phyloP scores from a whole-genome alignment of 2,888 invertebrate genomes.

The Panopea generosa region DNA sequence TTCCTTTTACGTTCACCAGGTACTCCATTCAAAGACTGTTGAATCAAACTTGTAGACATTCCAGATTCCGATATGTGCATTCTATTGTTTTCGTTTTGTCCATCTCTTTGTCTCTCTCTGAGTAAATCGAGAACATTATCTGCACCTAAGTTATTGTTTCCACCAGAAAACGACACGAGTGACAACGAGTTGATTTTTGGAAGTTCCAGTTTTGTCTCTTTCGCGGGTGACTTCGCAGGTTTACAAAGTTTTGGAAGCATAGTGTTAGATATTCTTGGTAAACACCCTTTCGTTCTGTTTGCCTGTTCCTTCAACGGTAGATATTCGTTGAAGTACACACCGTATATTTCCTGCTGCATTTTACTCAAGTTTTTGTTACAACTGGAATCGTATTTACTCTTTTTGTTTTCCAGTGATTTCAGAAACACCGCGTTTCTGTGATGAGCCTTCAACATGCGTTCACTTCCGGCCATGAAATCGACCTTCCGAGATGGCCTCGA shows the following conservation, averaged over 20 bases:
- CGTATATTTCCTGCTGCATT: slow-evolving; percentile 59
- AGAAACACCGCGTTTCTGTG: slow-evolving; percentile 57
- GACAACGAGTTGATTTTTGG: background rate
- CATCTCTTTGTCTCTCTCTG: background rate
- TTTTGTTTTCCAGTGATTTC: slow-evolving; percentile 48
- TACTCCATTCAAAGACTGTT: slow-evolving; percentile 18
- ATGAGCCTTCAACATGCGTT: slow-evolving; percentile 55
- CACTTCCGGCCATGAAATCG: slow-evolving; percentile 58
- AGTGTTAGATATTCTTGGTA: slow-evolving; percentile 16
- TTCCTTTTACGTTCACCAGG: background rate
- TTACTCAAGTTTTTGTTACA: slow-evolving; percentile 53
- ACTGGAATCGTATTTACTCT: slow-evolving; percentile 31
- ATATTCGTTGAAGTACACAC: slow-evolving; percentile 61
- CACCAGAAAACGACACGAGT: too few species aligned
- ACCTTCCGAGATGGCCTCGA: slow-evolving; percentile 12
- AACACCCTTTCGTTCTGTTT: slow-evolving; percentile 10
- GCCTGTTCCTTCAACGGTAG: slow-evolving; percentile 53
- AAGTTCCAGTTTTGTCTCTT: background rate
- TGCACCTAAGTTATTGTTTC: too few species aligned
- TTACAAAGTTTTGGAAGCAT: background rate
- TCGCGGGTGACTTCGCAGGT: slow-evolving; percentile 5
- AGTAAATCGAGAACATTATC: background rate
- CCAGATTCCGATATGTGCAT: background rate
- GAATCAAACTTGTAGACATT: slow-evolving; percentile 12
- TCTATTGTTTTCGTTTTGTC: background rate